Evolutionary conservation across 2,113 vertebrate species (phyloP), one percentile per base, ranked within the genome.

Genomic region (Callorhinus ursinus): DNA sequence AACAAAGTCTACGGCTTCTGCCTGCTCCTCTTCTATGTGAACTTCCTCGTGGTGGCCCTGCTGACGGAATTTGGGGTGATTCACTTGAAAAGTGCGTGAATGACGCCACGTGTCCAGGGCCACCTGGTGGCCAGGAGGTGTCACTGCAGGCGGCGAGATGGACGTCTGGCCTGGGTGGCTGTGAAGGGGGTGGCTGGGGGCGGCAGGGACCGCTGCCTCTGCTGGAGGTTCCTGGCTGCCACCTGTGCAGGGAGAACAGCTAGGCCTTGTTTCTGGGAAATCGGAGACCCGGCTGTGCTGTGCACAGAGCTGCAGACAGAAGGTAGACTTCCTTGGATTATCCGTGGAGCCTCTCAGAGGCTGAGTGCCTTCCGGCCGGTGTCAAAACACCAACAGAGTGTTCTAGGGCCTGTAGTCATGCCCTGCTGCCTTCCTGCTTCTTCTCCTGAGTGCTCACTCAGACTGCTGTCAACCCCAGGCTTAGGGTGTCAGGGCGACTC

Each of bases 61-160:
- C 99, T 99, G 87, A 99, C 99, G 0, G 99, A 99, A 96, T 99
- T 99, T 90, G 97, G 98, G 76, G 98, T 98, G 77, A 99, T 99
- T 94, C 98, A 18, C 11, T 55, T 98, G 79, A 53, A 63, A 12
- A 80, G 49, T 0, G 19, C 24, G 4, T 98, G 98, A 98, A 69
- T 1, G 31, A 46, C 1, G 42, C 76, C 14, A 0, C 0, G 19
- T 1, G 12, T 15, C 57, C 2, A 21, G n/a, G 42, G 28, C 88
- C 26, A 9, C 80, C 95, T 72, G 31, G 42, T 7, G 83, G 80
- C 28, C 26, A 1, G 74, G 36, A 28, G n/a, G 46, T 11, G 57
- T 49, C 72, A 36, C 84, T 7, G 82, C 71, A 67, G 90, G 91
- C n/a, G 1, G 65, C 2, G 9, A 71, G 57, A 28, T 0, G 53